phyloP scores from a whole-genome alignment of 1,140 invertebrate genomes.

The Phenacoccus solenopsis region DNA sequence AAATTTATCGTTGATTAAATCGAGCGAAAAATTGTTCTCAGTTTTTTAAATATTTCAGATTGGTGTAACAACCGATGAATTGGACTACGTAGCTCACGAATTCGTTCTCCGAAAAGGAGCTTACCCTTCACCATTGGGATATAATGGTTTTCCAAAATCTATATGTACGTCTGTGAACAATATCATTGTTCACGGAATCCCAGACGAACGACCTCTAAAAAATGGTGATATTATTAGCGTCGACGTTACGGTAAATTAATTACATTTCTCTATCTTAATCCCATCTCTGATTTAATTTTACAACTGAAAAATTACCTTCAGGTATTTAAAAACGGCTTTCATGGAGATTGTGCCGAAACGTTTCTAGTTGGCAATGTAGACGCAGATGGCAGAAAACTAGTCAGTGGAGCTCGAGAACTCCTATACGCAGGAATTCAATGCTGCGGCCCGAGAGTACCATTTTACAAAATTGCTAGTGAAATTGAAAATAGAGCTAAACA shows the following conservation, averaged over 20 bases:
- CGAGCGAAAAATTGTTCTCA: neutral
- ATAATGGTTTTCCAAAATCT: constrained; percentile 80
- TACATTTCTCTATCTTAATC: too few relatives aligned
- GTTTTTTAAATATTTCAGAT: constrained; percentile 29
- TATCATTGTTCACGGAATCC: constrained; percentile 88
- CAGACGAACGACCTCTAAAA: constrained; percentile 61
- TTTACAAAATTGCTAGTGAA: constrained; percentile 55
- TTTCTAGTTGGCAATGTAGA: constrained; percentile 74
- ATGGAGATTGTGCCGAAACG: constrained; percentile 86
- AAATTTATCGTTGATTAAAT: neutral
- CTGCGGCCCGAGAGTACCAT: constrained; percentile 60
- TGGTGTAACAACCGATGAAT: constrained; percentile 74
- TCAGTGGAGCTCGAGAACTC: constrained; percentile 55
- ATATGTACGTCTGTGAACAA: constrained; percentile 93
- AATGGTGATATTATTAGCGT: constrained; percentile 87
- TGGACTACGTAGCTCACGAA: constrained; percentile 65
- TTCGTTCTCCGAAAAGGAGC: constrained; percentile 53
- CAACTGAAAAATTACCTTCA: constrained; percentile 30
- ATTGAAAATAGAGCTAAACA: constrained; percentile 8
- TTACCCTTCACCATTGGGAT: constrained; percentile 83
- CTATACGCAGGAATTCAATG: constrained; percentile 57
- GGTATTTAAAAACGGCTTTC: constrained; percentile 73
- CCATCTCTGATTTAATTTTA: too few relatives aligned
- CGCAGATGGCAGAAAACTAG: constrained; percentile 49
- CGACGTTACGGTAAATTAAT: constrained; percentile 83